Evolutionary conservation across 1,140 invertebrate genomes (phyloP), one percentile per base, ranked within the genome.

Genomic region (Meloidogyne chitwoodi): DNA sequence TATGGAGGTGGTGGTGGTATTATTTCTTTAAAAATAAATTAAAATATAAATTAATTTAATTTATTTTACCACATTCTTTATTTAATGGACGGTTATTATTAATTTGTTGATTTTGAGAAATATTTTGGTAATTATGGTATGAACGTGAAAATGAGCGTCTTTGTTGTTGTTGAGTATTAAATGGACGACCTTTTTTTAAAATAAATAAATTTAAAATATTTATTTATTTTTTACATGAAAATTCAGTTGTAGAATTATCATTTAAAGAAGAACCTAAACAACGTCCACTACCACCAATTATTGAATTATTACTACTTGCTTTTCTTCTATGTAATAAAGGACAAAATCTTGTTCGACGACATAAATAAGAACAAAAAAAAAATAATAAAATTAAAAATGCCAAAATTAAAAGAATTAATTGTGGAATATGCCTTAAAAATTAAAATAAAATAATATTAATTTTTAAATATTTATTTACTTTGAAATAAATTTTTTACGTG

Each of bases 241-340:
- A 73, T 61, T 73, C 71, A n/a, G n/a, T n/a, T 61, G 71, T 8
- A 1, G 71, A 73, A 64, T 73, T 56, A n/a, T 22, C 22, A 27
- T 24, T 22, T 27, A 22, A 61, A 48, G n/a, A 26, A 27, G 14
- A 34, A 22, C 29, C 27, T 19, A 6, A 26, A 6, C 69, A 8
- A 0, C 62, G 4, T 8, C 24, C 62, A 8, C 24, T 10, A 31
- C 10, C 26, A 19, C 71, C 71, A 56, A 56, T 56, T 56, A 56
- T 56, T n/a, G 48, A 56, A 56, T 56, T 56, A 56, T n/a, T 56
- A 63, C 10, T 63, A 24, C 71, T 64, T 22, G 71, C 27, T 38
- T 73, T 73, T 73, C 71, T 61, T 64, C 71, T 41, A 34, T 73
- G 71, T 16, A 73, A 64, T 64, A 65, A 26, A 26, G 71, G 71